Percentiles rank a stretch among this genome's conserved stretches.
These are phyloP conservation scores for Trachelus iudaicus DNA, from an alignment of 2,888 invertebrate genomes.

Conservation along the genomic window DNA sequence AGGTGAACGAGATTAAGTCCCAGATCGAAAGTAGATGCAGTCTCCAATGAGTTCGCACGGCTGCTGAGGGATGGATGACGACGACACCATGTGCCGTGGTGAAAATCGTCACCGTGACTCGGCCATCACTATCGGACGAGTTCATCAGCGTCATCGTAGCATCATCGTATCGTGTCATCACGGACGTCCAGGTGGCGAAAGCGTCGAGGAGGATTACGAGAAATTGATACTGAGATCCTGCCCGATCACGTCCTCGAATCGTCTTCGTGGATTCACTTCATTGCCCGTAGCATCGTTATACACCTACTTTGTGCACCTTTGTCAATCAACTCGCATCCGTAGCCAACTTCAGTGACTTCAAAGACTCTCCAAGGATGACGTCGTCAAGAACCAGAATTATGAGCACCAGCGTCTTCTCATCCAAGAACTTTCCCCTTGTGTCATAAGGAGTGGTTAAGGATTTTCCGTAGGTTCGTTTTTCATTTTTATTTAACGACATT, in stretches of 20 bases:
- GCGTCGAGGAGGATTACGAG: not conserved
- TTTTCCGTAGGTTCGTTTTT: not conserved
- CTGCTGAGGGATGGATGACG: slow-evolving; percentile 45
- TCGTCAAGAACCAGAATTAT: not conserved
- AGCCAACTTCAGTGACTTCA: not conserved
- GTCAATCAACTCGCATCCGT: not conserved
- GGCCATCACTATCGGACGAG: slow-evolving; percentile 34
- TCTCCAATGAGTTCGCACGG: slow-evolving; percentile 82
- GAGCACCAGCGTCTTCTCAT: not conserved
- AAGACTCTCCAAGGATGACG: not conserved
- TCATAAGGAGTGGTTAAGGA: not conserved
- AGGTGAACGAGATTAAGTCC: slow-evolving; percentile 96
- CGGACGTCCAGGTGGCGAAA: not conserved
- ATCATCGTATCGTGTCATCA: slow-evolving; percentile 16
- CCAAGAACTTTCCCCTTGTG: not conserved
- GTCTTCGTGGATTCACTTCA: not conserved
- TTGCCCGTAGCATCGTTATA: not conserved
- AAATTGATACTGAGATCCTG: not conserved
- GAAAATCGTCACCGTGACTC: slow-evolving; percentile 47
- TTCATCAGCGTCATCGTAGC: slow-evolving; percentile 16
- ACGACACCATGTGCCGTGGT: slow-evolving; percentile 42
- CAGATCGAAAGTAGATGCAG: slow-evolving; percentile 97
- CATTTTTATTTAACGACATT: not conserved
- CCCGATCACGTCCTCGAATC: not conserved
- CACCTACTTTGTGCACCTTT: not conserved